Base-by-base conservation (phyloP, 2,113 vertebrate genomes). In the Protobothrops flavoviridis region DNA sequence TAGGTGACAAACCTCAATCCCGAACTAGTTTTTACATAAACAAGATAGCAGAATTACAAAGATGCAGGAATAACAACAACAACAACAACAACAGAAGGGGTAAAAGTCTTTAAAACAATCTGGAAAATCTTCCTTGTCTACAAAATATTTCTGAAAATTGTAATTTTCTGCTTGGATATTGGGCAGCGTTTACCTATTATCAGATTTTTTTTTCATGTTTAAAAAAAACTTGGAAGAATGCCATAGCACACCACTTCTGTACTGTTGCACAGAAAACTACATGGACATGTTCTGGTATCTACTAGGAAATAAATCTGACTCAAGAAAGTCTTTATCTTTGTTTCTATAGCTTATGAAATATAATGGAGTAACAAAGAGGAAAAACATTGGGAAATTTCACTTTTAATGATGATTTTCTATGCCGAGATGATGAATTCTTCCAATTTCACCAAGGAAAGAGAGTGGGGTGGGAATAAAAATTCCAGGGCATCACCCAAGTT, bases 401-500 rank as follows among this genome's bases (percentile, higher is more conserved):
- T 95, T 93, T 59, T 29, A 89, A 64, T 90, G 86, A 69, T 39
- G 29, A 15, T 93, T 93, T 94, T 93, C 90, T 7, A 39, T 10
- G 2, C 91, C 91, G 23, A 69, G 95, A 93, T 48, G 43, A 85
- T 0, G 0, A 81, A 21, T 45, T 93, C 85, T 93, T 91, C 52
- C 55, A 85, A 43, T 90, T 90, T 93, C 13, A 24, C 20, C 59
- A 39, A 87, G 81, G 81, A 29, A 53, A 61, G 15, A 33, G 12
- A 81, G n/a, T 45, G 81, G 89, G 45, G 10, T 1, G 0, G 90
- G 91, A 50, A 85, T 43, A 96, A 94, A 94, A 91, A 93, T 96
- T 93, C 48, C 86, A 95, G 94, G 88, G 57, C 91, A 89, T 90
- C 52, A 86, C 52, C 5, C 89, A 94, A 94, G 92, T 92, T 94